A percentile compares a stretch with the other conserved stretches of the same genome.
Evolutionary conservation across 2,797 vertebrate species (phyloP).

Genomic region (Dryobates pubescens): DNA sequence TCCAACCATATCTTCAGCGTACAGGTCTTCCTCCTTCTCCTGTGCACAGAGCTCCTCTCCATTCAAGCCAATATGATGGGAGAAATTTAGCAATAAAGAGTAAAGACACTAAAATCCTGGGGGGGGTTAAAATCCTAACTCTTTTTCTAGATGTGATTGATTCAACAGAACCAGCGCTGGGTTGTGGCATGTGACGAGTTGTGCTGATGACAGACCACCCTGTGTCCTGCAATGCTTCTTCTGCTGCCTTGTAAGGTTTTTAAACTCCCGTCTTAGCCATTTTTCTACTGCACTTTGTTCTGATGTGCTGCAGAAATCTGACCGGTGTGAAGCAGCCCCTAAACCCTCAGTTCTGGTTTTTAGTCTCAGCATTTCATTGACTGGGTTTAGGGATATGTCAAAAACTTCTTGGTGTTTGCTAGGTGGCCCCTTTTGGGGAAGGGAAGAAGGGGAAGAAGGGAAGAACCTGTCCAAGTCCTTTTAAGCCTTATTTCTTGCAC

Average conservation of each 20-base stretch:
- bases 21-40: background rate
- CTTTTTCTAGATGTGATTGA: accelerated
- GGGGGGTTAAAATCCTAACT: background rate
- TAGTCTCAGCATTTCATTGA: conserved; percentile 30
- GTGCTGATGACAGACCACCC: background rate
- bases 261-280: background rate
- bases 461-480: background rate
- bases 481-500: background rate
- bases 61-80: background rate
- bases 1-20: background rate
- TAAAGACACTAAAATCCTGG: background rate
- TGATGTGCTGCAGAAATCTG: background rate
- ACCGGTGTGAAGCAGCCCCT: background rate
- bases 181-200: background rate
- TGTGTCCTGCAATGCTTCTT: background rate
- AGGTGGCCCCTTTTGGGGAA: background rate
- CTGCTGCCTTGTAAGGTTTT: background rate
- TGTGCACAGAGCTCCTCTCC: conserved; percentile 8
- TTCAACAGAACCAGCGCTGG: accelerated
- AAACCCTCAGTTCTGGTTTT: accelerated
- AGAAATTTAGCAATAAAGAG: background rate
- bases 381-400: background rate
- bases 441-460: background rate
- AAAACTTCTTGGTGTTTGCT: background rate
- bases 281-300: conserved; percentile 40